Evolutionary conservation across 2,888 invertebrate genomes (phyloP).

Genomic region (Yponomeuta malinellus): DNA sequence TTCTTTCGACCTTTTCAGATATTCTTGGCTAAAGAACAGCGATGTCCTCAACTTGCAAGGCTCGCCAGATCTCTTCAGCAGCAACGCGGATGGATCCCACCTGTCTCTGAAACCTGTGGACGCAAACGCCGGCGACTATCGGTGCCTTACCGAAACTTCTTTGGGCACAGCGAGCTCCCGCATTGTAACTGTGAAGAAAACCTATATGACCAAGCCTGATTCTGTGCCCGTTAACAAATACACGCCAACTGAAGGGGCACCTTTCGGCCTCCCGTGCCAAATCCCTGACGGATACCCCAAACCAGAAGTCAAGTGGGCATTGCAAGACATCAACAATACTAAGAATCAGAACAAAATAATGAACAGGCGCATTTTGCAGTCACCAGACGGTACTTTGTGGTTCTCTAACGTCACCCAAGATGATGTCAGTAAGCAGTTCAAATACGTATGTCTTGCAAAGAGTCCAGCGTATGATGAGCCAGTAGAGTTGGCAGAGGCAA

Average conservation of each 20-base stretch:
- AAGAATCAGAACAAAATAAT: constrained; percentile 31
- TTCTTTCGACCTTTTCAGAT: not conserved
- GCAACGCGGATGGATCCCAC: not conserved
- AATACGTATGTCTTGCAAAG: constrained; percentile 50
- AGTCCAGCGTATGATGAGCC: constrained; percentile 40
- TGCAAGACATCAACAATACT: constrained; percentile 33
- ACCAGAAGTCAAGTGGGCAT: constrained; percentile 49
- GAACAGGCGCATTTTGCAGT: constrained; percentile 39
- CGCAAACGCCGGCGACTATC: constrained; percentile 47
- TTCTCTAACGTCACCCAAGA: constrained; percentile 48
- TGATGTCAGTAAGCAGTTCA: constrained; percentile 35
- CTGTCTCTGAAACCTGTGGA: constrained; percentile 30
- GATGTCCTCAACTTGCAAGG: not conserved
- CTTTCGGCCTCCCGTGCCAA: constrained; percentile 46
- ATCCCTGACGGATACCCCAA: constrained; percentile 49
- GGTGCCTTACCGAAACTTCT: constrained; percentile 43
- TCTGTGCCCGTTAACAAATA: constrained; percentile 31
- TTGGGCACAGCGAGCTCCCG: constrained; percentile 44
- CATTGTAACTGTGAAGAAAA: constrained; percentile 35
- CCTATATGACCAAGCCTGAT: constrained; percentile 36
- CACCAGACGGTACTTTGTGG: constrained; percentile 49
- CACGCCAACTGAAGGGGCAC: constrained; percentile 45
- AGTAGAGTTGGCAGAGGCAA: constrained; percentile 45
- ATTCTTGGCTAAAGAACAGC: not conserved
- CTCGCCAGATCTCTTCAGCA: not conserved